phyloP scores from a whole-genome alignment of 2,113 vertebrate genomes.

The Phyllopteryx taeniolatus region DNA sequence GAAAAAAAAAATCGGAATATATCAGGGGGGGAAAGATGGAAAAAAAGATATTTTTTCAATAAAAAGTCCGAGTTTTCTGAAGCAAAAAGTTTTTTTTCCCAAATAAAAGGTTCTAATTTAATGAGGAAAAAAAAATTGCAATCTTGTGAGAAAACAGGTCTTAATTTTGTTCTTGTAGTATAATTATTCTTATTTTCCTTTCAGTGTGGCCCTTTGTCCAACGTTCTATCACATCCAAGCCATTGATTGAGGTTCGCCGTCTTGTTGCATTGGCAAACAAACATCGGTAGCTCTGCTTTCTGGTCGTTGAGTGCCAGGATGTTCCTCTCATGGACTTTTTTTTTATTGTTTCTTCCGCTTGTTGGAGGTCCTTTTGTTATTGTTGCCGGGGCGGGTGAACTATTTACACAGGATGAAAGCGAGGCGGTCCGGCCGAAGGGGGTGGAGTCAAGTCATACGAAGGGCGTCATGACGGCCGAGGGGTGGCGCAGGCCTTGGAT shows the following conservation, averaged over 20 bases:
- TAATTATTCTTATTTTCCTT: not conserved
- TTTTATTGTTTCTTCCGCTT: no score
- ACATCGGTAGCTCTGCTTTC: not conserved
- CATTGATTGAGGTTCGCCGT: not conserved
- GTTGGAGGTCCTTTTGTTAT: slow-evolving; percentile 8
- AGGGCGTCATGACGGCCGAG: slow-evolving; percentile 96
- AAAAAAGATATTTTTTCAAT: no score
- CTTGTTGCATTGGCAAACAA: not conserved
- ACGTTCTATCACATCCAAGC: not conserved
- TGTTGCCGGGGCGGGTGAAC: slow-evolving; percentile 2
- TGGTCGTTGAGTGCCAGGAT: not conserved
- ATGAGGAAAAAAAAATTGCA: no score
- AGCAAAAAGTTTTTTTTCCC: no score
- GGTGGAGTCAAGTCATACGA: slow-evolving; percentile 83
- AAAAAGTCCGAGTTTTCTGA: no score
- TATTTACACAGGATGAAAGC: slow-evolving; percentile 67
- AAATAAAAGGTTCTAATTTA: no score
- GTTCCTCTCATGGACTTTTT: not conserved
- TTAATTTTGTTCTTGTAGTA: not conserved
- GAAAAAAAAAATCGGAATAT: no score
- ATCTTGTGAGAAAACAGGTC: no score
- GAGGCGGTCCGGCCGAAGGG: not conserved
- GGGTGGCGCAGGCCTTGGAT: slow-evolving; percentile 98
- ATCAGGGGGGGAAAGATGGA: no score
- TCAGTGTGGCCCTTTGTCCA: not conserved